A percentile compares a stretch with the other conserved stretches of the same genome.
Conservation (phyloP, 2,113 vertebrate genomes). For the Sceloporus undulatus region DNA sequence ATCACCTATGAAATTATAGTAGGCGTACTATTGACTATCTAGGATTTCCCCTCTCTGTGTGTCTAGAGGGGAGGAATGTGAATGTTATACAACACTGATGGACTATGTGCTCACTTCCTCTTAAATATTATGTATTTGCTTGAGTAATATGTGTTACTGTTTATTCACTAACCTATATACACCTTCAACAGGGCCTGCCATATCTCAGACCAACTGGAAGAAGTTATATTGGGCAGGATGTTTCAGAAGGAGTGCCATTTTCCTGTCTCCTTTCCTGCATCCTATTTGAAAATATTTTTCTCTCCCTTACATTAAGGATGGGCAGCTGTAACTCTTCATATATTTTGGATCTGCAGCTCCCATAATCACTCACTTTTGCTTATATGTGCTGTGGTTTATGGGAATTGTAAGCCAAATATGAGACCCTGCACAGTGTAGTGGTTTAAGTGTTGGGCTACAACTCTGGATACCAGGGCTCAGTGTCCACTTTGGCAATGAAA, state of each 20-base stretch:
- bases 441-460: too few relatives aligned
- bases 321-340: too few relatives aligned
- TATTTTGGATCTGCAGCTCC: too few relatives aligned
- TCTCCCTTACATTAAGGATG: neutral
- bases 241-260: neutral
- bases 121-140: neutral
- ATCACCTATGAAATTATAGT: neutral
- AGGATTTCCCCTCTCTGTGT: constrained; percentile 8
- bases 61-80: neutral
- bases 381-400: too few relatives aligned
- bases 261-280: neutral
- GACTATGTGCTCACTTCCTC: neutral
- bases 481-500: too few relatives aligned
- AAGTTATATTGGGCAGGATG: neutral
- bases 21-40: neutral
- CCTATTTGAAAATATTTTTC: neutral
- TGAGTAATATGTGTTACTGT: neutral
- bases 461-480: too few relatives aligned
- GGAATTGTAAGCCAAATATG: too few relatives aligned
- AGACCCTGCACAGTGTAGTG: too few relatives aligned
- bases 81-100: neutral
- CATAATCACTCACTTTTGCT: too few relatives aligned
- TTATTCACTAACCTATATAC: neutral
- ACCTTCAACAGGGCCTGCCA: neutral
- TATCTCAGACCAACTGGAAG: neutral